Evolutionary conservation across 2,888 invertebrate genomes (phyloP).

Genomic region (Callyntrura guangdongensis): DNA sequence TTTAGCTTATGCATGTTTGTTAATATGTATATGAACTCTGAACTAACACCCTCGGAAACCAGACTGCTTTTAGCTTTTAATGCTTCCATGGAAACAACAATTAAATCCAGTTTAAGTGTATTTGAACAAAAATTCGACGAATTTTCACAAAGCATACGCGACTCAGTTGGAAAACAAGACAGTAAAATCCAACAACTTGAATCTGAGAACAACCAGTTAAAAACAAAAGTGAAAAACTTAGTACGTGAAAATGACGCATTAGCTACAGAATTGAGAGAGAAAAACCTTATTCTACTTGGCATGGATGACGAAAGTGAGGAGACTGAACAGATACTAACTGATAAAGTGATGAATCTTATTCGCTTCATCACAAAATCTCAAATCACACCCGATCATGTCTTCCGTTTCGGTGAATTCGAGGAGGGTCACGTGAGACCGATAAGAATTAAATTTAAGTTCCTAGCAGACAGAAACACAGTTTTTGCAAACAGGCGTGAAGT

Average conservation of each 20-base stretch:
- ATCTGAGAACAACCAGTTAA: not conserved
- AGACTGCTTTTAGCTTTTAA: too few relatives aligned
- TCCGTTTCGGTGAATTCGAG: not conserved
- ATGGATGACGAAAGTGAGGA: not conserved
- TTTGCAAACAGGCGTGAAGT: not conserved
- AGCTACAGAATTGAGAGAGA: not conserved
- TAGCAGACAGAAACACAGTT: not conserved
- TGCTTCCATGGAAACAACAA: too few relatives aligned
- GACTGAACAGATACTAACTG: not conserved
- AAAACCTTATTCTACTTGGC: slow-evolving; percentile 15
- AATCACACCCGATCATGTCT: not conserved
- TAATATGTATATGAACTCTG: too few relatives aligned
- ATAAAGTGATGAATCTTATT: not conserved
- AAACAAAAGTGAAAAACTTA: not conserved
- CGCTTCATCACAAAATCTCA: not conserved
- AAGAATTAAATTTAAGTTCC: not conserved
- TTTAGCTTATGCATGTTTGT: too few relatives aligned
- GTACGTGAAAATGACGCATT: not conserved
- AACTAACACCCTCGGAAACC: too few relatives aligned
- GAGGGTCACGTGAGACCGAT: not conserved
- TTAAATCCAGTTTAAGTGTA: too few relatives aligned
- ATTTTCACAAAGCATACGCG: too few relatives aligned
- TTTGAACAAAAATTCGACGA: too few relatives aligned
- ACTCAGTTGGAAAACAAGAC: not conserved
- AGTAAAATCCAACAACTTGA: not conserved